Conservation (phyloP, 2,113 vertebrate species). For the Oceanites oceanicus region DNA sequence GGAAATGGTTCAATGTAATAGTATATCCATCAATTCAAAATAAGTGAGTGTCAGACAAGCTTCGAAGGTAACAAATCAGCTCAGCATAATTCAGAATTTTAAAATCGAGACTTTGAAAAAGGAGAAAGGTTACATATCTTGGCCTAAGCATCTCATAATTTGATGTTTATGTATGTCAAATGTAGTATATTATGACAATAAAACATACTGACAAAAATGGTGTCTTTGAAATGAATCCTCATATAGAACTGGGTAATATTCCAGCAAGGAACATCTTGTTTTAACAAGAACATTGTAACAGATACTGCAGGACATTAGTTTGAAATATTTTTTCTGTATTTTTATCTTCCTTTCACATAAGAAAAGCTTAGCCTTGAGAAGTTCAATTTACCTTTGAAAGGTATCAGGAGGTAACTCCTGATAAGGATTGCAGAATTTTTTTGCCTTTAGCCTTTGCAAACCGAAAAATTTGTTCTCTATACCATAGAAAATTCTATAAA, state of each 20-base stretch:
- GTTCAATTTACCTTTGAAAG: neutral
- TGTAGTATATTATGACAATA: neutral
- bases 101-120: conserved; percentile 32
- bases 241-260: neutral
- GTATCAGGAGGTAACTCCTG: neutral
- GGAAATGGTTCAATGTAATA: conserved; percentile 37
- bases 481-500: neutral
- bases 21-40: conserved; percentile 63
- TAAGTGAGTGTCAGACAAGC: conserved; percentile 47
- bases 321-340: neutral
- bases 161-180: conserved; percentile 21
- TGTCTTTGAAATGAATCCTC: neutral
- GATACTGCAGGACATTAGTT: neutral
- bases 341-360: neutral
- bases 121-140: conserved; percentile 11
- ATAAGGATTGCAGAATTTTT: neutral
- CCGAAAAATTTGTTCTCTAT: neutral
- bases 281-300: neutral
- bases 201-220: neutral
- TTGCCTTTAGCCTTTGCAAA: neutral
- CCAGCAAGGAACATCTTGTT: neutral
- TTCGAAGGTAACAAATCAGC: conserved; percentile 50
- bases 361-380: neutral
- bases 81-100: conserved; percentile 51
- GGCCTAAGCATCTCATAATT: conserved; percentile 31